These are phyloP conservation scores for Anolis apletophallus DNA, from an alignment of 2,797 vertebrate species.

Conservation along the genomic window DNA sequence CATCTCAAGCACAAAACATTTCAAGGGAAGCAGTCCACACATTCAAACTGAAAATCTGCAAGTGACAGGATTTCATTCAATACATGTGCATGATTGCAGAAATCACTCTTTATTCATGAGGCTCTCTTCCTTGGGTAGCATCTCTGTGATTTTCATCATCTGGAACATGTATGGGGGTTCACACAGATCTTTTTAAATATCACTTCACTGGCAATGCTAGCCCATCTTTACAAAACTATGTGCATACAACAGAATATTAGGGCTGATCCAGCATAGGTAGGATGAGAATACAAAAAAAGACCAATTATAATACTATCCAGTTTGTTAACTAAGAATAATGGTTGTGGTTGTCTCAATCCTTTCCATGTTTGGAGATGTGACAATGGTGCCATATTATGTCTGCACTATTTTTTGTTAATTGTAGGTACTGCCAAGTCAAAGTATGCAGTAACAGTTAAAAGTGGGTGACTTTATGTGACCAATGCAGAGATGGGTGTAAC, in stretches of 20 bases:
- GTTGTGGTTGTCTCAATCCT: background rate
- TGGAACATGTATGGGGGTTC: background rate
- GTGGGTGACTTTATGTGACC: background rate
- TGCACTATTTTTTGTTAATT: background rate
- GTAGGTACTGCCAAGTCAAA: background rate
- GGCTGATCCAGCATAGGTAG: background rate
- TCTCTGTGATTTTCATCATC: background rate
- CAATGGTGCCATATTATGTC: background rate
- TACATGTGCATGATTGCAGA: background rate
- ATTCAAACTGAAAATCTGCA: background rate
- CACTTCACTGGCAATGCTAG: background rate
- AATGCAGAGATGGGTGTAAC: background rate
- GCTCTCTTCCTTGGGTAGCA: background rate
- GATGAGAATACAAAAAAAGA: background rate
- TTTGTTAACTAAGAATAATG: background rate
- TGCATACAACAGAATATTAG: background rate
- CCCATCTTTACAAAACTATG: constrained; percentile 10
- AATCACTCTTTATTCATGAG: constrained; percentile 1
- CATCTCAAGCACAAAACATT: background rate
- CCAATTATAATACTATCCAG: background rate
- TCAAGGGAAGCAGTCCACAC: background rate
- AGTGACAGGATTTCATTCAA: background rate
- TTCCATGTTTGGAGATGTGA: background rate
- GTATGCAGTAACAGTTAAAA: background rate
- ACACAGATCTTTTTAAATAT: background rate